phyloP scores from a whole-genome alignment of 2,113 vertebrate species.

The Tricholaema leucomelas region DNA sequence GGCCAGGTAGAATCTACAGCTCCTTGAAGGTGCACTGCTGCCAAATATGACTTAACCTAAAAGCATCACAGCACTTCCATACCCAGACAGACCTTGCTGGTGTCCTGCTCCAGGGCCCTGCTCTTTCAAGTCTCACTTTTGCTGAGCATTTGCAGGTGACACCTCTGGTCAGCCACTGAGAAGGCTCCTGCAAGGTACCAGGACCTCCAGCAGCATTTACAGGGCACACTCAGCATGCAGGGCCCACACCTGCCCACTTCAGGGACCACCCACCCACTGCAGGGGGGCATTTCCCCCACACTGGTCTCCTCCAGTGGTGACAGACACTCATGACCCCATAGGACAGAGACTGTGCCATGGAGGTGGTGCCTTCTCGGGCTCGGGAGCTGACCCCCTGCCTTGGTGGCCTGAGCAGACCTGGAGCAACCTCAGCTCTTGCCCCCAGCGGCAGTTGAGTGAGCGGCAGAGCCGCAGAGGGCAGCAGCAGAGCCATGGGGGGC shows the following conservation, averaged over 20 bases:
- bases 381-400: not conserved
- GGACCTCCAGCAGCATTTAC: not conserved
- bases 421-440: rapidly evolving
- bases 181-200: not conserved
- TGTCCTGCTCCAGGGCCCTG: not conserved
- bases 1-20: not conserved
- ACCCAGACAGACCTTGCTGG: not conserved
- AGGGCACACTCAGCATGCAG: not conserved
- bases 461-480: rapidly evolving
- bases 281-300: rapidly evolving
- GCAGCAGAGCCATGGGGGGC: rapidly evolving
- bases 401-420: not conserved
- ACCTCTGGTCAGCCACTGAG: not conserved
- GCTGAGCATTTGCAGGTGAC: not conserved
- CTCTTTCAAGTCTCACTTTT: not conserved
- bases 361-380: not conserved
- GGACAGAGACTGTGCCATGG: not conserved
- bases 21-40: not conserved
- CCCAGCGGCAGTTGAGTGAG: not conserved
- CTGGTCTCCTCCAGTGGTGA: too few species aligned
- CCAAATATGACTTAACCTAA: not conserved
- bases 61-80: not conserved
- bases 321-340: rapidly evolving
- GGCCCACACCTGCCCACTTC: not conserved
- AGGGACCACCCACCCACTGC: rapidly evolving